phyloP scores from a whole-genome alignment of 2,888 invertebrate species.

The Ethmia dodecea region DNA sequence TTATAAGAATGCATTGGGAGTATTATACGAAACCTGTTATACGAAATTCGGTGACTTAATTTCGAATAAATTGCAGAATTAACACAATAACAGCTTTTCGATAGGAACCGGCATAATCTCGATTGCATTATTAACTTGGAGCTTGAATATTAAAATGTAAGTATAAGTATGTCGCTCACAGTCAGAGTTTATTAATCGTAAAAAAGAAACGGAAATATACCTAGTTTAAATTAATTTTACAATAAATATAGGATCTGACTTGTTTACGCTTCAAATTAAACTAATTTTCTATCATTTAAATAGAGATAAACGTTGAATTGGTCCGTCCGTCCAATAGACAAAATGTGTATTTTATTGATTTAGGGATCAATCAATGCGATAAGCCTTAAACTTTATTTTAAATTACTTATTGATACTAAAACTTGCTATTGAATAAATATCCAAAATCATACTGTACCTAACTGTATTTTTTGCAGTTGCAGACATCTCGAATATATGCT shows the following conservation, averaged over 20 bases:
- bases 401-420: too few relatives aligned
- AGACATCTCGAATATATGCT: too few relatives aligned
- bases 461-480: too few relatives aligned
- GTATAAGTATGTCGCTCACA: too few relatives aligned
- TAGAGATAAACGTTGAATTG: background rate
- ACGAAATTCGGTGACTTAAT: constrained; percentile 22
- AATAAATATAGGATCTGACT: constrained; percentile 6
- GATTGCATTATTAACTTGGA: constrained; percentile 25
- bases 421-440: too few relatives aligned
- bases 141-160: constrained; percentile 23
- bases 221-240: constrained; percentile 12
- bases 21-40: constrained; percentile 6
- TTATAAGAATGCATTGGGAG: too few relatives aligned
- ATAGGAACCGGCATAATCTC: constrained; percentile 24
- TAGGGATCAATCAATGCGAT: too few relatives aligned
- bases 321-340: too few relatives aligned
- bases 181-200: constrained; percentile 17
- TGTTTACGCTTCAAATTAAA: constrained; percentile 8
- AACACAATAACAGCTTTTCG: constrained; percentile 27
- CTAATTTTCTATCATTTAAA: background rate
- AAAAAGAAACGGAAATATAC: constrained; percentile 19
- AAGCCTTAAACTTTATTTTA: too few relatives aligned
- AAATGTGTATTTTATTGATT: too few relatives aligned
- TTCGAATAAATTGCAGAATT: constrained; percentile 28
- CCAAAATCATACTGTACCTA: too few relatives aligned